Base-by-base conservation (phyloP, 2,888 invertebrate species). In the Pristionchus exspectatus region DNA sequence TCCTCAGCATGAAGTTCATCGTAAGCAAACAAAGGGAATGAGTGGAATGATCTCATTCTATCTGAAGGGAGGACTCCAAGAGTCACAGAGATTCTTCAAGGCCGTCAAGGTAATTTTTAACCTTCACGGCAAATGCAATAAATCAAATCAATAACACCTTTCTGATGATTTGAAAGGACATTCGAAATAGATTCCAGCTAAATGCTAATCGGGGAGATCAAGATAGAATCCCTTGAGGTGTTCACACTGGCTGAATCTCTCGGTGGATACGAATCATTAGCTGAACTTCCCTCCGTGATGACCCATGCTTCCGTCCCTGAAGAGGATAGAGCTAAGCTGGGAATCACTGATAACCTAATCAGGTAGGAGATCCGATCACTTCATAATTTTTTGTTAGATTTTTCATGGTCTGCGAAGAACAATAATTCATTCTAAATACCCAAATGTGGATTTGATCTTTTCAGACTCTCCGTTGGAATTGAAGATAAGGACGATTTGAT, bases 261-360 rank as follows among this genome's bases (percentile, higher is more conserved):
- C 90, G 99, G 99, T 86, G 98, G 98, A 90, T 98, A 97, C 94
- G 98, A 99, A 95, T 98, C 98, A 95, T 96, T 99, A 92, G 97
- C 98, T 5, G 98, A 98, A 96, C 96, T 98, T 92, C 98, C 98
- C 63, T 91, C 94, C n/a, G 95, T 98, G 50, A 99, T 99, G 99
- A 98, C 98, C 0, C 99, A 99, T 95, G 97, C 98, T 1, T 97
- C 97, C 0, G 97, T 98, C 54, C 97, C 98, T 0, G 96, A 96
- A 89, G 97, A 97, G 81, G 97, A 97, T 91, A 96, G 98, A 91
- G 96, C 95, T 50, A 96, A 96, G 91, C 96, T 98, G 54, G 97
- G 97, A 24, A 98, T 99, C 91, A 97, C 97, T 0, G 97, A 98
- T 95, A 97, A 97, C 66, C 96, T 98, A 44, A 96, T 99, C 83